Base-by-base conservation (phyloP, 2,888 invertebrate species). In the Cyrtodaria siliqua region DNA sequence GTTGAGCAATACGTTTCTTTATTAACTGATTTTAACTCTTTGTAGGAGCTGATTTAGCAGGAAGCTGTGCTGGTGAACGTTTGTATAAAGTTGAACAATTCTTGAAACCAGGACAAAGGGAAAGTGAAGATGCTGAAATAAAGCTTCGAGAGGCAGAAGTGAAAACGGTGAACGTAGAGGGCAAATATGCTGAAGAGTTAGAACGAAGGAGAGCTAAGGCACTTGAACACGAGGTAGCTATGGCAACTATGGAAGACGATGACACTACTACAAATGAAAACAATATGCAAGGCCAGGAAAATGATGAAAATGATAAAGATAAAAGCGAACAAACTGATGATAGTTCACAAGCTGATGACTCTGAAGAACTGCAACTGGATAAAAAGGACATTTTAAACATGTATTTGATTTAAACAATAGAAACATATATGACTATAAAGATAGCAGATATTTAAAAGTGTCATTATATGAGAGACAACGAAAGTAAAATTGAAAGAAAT, bases 31-130 rank as follows among this genome's bases (percentile, higher is more conserved):
- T n/a, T n/a, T n/a, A n/a, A n/a, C n/a, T n/a, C n/a, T n/a, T n/a
- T n/a, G n/a, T n/a, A 84, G 84, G 82, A 50, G 75, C 75, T 20
- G 82, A 84, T 12, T 50, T 77, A 38, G 73, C 75, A 14, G 71
- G 75, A 18, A 63, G 55, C 42, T 33, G 69, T 62, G 73, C 74
- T n/a, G 73, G 78, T 9, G 84, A 84, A 16, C 52, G 75, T 23
- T 47, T 84, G 1, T 52, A 70, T 33, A 79, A 73, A 20, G 56
- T 73, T n/a, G 71, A 84, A 26, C 50, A n/a, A 40, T 60, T 70
- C 27, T 23, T 84, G 1, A 50, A 61, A 63, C 49, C 64, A 18
- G 57, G 55, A 12, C 74, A 60, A 20, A 16, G 27, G 1, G 72
- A 61, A 50, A 49, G 69, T 38, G 67, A 69, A 57, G 55, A 71